These are phyloP conservation scores for Coenobita brevimanus DNA, from an alignment of 1,140 invertebrate species.

Conservation along the genomic window DNA sequence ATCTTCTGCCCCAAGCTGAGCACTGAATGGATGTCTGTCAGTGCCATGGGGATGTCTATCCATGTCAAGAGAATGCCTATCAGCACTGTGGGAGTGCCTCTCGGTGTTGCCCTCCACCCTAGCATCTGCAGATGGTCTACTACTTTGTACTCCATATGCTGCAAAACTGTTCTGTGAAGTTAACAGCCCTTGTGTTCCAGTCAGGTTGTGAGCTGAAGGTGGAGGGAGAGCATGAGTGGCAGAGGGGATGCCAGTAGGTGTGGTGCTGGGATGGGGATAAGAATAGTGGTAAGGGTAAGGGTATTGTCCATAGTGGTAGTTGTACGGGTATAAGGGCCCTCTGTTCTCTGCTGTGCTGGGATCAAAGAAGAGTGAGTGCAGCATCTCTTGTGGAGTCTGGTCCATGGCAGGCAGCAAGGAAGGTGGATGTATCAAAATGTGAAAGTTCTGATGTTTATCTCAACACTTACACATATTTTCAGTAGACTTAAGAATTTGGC, in stretches of 20 bases:
- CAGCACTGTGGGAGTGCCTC: background rate
- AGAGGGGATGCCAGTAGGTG: slow-evolving; percentile 36
- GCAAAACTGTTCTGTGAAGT: slow-evolving; percentile 40
- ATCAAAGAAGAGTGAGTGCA: slow-evolving; percentile 56
- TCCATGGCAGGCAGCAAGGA: slow-evolving; percentile 52
- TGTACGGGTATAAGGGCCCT: slow-evolving; percentile 48
- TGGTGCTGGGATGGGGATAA: slow-evolving; percentile 22
- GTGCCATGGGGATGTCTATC: background rate
- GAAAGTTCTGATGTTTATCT: too few species aligned
- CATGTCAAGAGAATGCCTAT: background rate
- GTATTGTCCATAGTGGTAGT: slow-evolving; percentile 54
- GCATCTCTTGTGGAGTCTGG: slow-evolving; percentile 56
- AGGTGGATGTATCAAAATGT: background rate
- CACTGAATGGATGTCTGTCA: slow-evolving; percentile 7
- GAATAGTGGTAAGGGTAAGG: slow-evolving; percentile 51
- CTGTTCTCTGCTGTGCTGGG: slow-evolving; percentile 45
- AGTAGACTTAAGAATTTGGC: too few species aligned
- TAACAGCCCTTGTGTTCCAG: slow-evolving; percentile 25
- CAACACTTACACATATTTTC: too few species aligned
- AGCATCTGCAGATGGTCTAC: slow-evolving; percentile 24
- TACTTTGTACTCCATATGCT: slow-evolving; percentile 45
- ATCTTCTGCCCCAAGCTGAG: slow-evolving; percentile 34
- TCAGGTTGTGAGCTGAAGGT: slow-evolving; percentile 34
- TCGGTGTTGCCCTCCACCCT: slow-evolving; percentile 26
- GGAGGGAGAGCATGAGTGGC: slow-evolving; percentile 37